Evolutionary conservation across 1,140 invertebrate species (phyloP), one percentile per base, ranked within the genome.

Genomic region (Ganaspis sp.): DNA sequence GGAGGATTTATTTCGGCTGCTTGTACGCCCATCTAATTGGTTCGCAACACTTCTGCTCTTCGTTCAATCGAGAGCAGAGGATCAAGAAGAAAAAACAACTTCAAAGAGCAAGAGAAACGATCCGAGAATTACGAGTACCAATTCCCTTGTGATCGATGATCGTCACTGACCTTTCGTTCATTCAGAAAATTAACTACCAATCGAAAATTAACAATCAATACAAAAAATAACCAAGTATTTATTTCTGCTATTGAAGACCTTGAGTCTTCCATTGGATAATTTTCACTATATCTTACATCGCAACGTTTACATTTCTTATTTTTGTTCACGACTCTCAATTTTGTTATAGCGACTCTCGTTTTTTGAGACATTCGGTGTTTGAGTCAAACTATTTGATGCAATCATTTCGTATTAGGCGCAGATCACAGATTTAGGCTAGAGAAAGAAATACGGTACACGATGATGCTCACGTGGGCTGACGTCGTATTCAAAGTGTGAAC

Each of bases 21-120:
- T 83, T 81, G 79, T 81, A 87, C 87, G 88, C 87, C 85, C 87
- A 86, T 88, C 81, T 87, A 87, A 89, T 90, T 90, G 87, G 85
- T 84, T 85, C 81, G 83, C 74, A 80, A 79, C 77, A 83, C 77
- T 77, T 80, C 75, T 81, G 77, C 75, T 72, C 75, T 78, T 74
- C 72, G 75, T 72, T 75, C 76, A 37, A 45, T 64, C 58, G 58
- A 64, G 58, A 12, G 11, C 49, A 42, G 38, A 64, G n/a, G 23
- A 29, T 26, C 58, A 15, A 64, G 58, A 64, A 5, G 23, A 64
- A 64, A 64, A 26, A 64, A 26, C 26, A 29, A 64, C 23, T 29
- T 64, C 23, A 34, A 64, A n/a, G 15, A 15, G 21, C 54, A 19
- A 64, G 58, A 64, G 58, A 64, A 64, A 29, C 58, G 58, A 64